Evolutionary conservation across 2,797 vertebrate genomes (phyloP), one percentile per base, ranked within the genome.

Genomic region (Enteromius anoplus): DNA sequence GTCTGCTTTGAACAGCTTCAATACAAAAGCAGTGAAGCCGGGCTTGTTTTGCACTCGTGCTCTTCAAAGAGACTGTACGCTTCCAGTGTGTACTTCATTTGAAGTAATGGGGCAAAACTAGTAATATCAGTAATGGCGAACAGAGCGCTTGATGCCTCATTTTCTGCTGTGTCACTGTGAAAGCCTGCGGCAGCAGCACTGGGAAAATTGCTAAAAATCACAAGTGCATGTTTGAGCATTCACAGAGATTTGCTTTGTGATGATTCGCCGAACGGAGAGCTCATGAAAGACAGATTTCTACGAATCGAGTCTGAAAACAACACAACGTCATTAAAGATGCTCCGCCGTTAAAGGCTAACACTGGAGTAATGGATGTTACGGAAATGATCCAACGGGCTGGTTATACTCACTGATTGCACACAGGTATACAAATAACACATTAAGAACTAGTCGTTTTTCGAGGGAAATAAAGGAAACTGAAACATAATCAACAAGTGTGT

Each of bases 401-500:
- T 21, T 32, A 23, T 37, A 66, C 40, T 68, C 19, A 53, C 45
- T 51, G 19, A 3, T 66, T 53, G 45, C 60, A n/a, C 21, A 68
- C 7, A 12, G 10, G 4, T 34, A 66, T 14, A 66, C 49, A 66
- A 32, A 70, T n/a, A 21, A 70, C 15, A 21, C 37, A 77, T 60
- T n/a, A 58, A 37, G 15, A 55, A 8, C n/a, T 0, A 10, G 34
- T 8, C 34, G 55, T 3, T 71, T 42, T 70, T 37, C 3, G 1
- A 10, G 42, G 11, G 12, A 64, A 75, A 66, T 40, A 40, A 2
- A 23, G 26, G 47, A 49, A 49, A 73, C 51, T 34, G 69, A 72
- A 79, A 80, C 10, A 64, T 64, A 73, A 81, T 73, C 69, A 72
- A 81, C 69, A 82, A 51, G 60, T 42, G 60, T 75, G 65, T 49